Evolutionary conservation across 1,140 invertebrate species (phyloP).

Genomic region (Drosophila quadrilineata): DNA sequence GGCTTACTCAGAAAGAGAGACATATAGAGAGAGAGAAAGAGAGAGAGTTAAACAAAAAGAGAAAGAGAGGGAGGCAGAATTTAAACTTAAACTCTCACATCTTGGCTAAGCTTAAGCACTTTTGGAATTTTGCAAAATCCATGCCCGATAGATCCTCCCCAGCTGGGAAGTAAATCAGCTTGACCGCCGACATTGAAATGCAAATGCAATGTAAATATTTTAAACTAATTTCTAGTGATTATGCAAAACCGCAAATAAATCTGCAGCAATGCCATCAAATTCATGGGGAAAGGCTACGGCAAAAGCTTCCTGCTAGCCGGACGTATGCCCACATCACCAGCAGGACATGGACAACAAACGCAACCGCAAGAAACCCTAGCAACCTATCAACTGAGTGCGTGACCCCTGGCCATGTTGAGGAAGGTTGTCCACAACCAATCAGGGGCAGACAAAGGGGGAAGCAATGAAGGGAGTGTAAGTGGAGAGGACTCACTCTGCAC

Average conservation of each 20-base stretch:
- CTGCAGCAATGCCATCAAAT: conserved; percentile 62
- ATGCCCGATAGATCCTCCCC: too few species aligned
- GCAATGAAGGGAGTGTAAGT: background rate
- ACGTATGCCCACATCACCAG: background rate
- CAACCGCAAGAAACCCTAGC: conserved; percentile 21
- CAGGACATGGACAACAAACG: background rate
- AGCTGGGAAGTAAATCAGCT: conserved; percentile 13
- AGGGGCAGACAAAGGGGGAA: background rate
- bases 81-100: background rate
- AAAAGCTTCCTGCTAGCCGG: conserved; percentile 25
- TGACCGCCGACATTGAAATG: conserved; percentile 60
- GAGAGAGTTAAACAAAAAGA: too few species aligned
- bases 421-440: too few species aligned
- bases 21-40: too few species aligned
- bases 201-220: conserved; percentile 77
- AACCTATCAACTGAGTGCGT: conserved; percentile 44
- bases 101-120: conserved; percentile 1
- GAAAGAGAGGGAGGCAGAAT: too few species aligned
- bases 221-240: conserved; percentile 77
- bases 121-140: conserved; percentile 8
- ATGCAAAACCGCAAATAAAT: conserved; percentile 79
- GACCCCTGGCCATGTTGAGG: conserved; percentile 11
- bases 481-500: conserved; percentile 4
- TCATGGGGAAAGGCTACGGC: conserved; percentile 24
- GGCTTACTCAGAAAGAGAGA: too few species aligned